phyloP scores from a whole-genome alignment of 23 tunicate genomes.

The Ascidia mentula region DNA sequence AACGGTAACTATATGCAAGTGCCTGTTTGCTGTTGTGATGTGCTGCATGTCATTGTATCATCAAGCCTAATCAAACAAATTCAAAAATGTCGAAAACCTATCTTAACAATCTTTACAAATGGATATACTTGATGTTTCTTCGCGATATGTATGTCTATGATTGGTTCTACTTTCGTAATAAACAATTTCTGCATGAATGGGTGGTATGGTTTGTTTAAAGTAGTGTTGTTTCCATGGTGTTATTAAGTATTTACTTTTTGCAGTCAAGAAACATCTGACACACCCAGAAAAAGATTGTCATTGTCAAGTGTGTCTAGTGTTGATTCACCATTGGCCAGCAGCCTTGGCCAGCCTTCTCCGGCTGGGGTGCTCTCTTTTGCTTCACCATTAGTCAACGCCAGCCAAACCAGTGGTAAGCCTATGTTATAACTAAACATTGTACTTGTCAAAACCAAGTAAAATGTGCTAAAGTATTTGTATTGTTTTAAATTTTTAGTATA shows the following conservation, averaged over 20 bases:
- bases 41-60: neutral
- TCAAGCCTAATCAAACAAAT: too few species aligned
- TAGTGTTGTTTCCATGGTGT: too few species aligned
- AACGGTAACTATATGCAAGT: neutral
- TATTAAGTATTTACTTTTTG: neutral
- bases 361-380: constrained; percentile 29
- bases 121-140: too few species aligned
- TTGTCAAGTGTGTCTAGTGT: constrained; percentile 82
- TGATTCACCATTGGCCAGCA: constrained; percentile 55
- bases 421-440: too few species aligned
- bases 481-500: too few species aligned
- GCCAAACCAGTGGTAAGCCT: constrained; percentile 37
- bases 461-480: too few species aligned
- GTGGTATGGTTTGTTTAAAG: too few species aligned
- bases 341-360: constrained; percentile 50
- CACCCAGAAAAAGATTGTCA: constrained; percentile 77
- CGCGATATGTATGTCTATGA: neutral
- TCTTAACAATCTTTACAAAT: too few species aligned
- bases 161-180: neutral
- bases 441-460: too few species aligned
- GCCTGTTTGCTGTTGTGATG: constrained; percentile 1
- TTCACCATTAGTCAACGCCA: constrained; percentile 19
- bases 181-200: neutral
- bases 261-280: constrained; percentile 40
- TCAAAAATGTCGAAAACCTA: neutral